Percentiles rank a stretch among this genome's conserved stretches.
Conservation (phyloP, 2,888 invertebrate species). For the Euproctis similis region DNA sequence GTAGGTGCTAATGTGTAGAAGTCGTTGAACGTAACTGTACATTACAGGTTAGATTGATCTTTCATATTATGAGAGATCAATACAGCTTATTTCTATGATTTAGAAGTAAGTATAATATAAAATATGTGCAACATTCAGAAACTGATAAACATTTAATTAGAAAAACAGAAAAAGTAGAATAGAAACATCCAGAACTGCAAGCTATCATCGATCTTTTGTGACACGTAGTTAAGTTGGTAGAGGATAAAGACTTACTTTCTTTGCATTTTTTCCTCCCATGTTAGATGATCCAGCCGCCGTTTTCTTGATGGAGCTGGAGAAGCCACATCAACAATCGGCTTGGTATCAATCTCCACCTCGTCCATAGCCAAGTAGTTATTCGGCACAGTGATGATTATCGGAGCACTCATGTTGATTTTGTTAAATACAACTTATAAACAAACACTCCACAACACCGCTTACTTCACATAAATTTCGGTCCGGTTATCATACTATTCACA, state of each 20-base stretch:
- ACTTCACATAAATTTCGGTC: constrained; percentile 24
- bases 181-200: constrained; percentile 4
- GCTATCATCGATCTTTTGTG: constrained; percentile 12
- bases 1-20: constrained; percentile 11
- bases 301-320: constrained; percentile 70
- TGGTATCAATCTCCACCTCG: constrained; percentile 43
- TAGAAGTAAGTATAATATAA: too few relatives aligned
- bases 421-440: constrained; percentile 33
- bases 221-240: constrained; percentile 24
- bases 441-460: constrained; percentile 38
- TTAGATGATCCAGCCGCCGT: constrained; percentile 86
- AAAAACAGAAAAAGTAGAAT: neutral
- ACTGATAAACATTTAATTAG: neutral
- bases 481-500: constrained; percentile 46
- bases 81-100: too few relatives aligned
- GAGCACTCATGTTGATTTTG: constrained; percentile 58
- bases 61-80: too few relatives aligned
- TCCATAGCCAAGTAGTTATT: constrained; percentile 58
- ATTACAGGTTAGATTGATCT: too few relatives aligned
- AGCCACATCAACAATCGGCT: constrained; percentile 45
- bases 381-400: constrained; percentile 70
- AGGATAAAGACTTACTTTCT: constrained; percentile 81
- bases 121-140: too few relatives aligned
- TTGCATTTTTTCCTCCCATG: constrained; percentile 91
- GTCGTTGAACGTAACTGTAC: constrained; percentile 18